Evolutionary conservation across 2,113 vertebrate species (phyloP), one percentile per base, ranked within the genome.

Genomic region (Geococcyx californianus): DNA sequence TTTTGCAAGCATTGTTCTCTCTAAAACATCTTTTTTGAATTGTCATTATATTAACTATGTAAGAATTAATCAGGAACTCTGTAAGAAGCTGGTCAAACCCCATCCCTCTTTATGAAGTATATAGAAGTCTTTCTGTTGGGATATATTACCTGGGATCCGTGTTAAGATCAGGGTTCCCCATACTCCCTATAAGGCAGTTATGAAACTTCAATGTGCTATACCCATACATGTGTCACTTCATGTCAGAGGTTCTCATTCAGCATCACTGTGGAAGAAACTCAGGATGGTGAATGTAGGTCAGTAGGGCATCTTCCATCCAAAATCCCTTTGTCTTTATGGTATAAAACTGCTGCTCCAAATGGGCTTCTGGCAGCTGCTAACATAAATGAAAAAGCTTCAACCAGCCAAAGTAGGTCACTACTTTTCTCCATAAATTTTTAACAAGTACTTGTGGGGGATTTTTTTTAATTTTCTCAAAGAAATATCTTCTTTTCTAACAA

Each of bases 21-120:
- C 25, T 2, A 16, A 62, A 68, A 56, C 10, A n/a, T 34, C 29
- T 56, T 56, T 56, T 33, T 6, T 20, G 20, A 31, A 40, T 20
- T 16, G 2, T 23, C 33, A 19, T 67, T 66, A 5, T 68, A 33
- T 9, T 82, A 93, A 49, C 24, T 83, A n/a, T 16, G 1, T 23
- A 38, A 77, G 42, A 84, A 59, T 58, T 36, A 90, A 56, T 59
- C 28, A 70, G 45, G 11, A 5, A 62, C 29, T 83, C 29, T 0
- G 0, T 18, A 79, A 78, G 4, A 25, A 31, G 59, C 90, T 64
- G 21, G 15, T 29, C 26, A 79, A 70, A 79, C 40, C 4, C 13
- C 4, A 1, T 44, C 40, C 13, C 7, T 81, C 64, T 84, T 14
- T 10, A n/a, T 74, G 62, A 23, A 0, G 0, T 33, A 58, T 6